Evolutionary conservation across 2,797 vertebrate genomes (phyloP), one percentile per base, ranked within the genome.

Genomic region (Dryobates pubescens): DNA sequence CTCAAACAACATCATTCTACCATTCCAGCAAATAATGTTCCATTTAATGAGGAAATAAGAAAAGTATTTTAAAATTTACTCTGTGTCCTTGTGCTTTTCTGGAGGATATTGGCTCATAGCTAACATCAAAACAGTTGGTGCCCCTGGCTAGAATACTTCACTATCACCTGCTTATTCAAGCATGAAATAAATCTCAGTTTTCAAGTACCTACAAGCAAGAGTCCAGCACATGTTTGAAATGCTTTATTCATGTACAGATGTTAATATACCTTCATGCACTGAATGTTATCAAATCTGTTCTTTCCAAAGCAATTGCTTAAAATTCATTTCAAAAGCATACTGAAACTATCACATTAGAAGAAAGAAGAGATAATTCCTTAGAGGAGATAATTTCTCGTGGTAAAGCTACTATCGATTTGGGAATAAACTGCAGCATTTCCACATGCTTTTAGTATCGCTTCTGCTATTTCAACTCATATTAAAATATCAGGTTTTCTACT

Each of bases 201-300:
- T 96, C 96, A 96, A 96, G 95, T 94, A 79, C 93, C 93, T 89
- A 96, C 92, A 95, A 95, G 96, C 41, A 95, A 34, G 64, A 93
- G 92, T 83, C 80, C 87, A 96, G 90, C 92, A 95, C 72, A 9
- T 96, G 94, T 91, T 95, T 62, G 76, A 95, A 89, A 86, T 9
- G 67, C 72, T 88, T 68, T 92, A 26, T 47, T 87, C 72, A 56
- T 16, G 62, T 77, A 90, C 92, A 94, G 86, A 94, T 76, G 89
- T 88, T 91, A 81, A 71, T 63, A 83, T 11, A 72, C 12, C 64
- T 38, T 86, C 68, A 84, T 23, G 63, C 45, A 56, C 23, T 45
- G 30, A 87, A 78, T 22, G 30, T 49, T 82, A 89, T 69, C 75
- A 82, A 92, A 90, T 88, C 76, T 92, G 68, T 89, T 73, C 74